phyloP scores from a whole-genome alignment of 1,140 invertebrate genomes.

The Eumeta japonica region DNA sequence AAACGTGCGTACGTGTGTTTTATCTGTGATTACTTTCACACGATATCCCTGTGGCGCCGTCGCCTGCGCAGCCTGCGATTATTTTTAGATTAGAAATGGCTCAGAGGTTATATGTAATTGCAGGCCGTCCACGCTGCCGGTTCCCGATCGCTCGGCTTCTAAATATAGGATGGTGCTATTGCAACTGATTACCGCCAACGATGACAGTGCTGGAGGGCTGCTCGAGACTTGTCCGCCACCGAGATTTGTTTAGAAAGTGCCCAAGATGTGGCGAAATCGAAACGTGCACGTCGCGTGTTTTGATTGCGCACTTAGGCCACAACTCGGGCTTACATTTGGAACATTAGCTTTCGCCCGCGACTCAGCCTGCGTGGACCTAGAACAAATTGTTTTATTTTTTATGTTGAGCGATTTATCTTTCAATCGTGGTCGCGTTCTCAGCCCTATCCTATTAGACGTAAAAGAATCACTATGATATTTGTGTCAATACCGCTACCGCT shows the following conservation, averaged over 20 bases:
- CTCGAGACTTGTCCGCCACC: constrained; percentile 28
- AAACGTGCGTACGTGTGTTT: no score
- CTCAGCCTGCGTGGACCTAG: constrained; percentile 27
- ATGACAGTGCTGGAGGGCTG: constrained; percentile 48
- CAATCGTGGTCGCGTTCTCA: no score
- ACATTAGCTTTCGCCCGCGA: constrained; percentile 31
- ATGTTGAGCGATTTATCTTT: no score
- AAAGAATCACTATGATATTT: no score
- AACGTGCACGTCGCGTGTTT: constrained; percentile 30
- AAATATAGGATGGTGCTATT: constrained; percentile 55
- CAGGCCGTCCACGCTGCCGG: constrained; percentile 46
- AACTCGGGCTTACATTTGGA: constrained; percentile 30
- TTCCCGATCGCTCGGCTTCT: constrained; percentile 47
- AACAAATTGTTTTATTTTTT: no score
- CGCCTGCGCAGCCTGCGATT: constrained; percentile 50
- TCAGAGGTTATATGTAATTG: constrained; percentile 57
- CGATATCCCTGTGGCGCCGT: constrained; percentile 49
- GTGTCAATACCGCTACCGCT: no score
- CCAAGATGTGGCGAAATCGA: constrained; percentile 48
- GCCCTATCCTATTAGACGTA: no score
- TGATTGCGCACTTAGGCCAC: no score
- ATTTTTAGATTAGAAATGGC: constrained; percentile 59
- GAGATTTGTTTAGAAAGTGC: constrained; percentile 54
- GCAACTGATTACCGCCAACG: constrained; percentile 56
- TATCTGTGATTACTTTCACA: constrained; percentile 52